phyloP scores from a whole-genome alignment of 2,113 vertebrate species.

The Eurypyga helias region DNA sequence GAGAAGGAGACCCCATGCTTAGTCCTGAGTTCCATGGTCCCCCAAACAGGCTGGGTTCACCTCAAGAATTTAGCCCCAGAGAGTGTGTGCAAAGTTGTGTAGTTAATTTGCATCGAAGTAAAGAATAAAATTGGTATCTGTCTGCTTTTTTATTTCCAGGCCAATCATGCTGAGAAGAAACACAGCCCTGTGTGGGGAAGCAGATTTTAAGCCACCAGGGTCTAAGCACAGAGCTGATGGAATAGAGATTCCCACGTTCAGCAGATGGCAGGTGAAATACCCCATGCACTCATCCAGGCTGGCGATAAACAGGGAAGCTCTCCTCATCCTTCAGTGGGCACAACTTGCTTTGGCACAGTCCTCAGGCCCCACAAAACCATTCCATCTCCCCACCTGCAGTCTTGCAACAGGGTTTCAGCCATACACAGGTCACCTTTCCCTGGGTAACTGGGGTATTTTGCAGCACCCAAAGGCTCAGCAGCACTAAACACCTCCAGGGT shows the following conservation, averaged over 20 bases:
- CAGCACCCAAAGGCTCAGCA: background rate
- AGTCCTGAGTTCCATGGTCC: background rate
- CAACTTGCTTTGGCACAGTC: background rate
- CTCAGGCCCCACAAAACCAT: background rate
- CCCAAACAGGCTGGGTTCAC: background rate
- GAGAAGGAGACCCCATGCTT: background rate
- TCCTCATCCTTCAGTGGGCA: background rate
- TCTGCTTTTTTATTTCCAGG: background rate
- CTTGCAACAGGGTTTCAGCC: background rate
- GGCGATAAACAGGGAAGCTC: background rate
- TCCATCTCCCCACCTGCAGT: background rate
- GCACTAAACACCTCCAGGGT: background rate
- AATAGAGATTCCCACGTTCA: background rate
- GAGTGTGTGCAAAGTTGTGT: accelerated
- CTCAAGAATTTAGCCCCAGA: background rate
- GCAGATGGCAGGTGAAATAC: background rate
- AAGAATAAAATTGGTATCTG: background rate
- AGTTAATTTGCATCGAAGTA: background rate
- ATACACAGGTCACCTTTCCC: accelerated
- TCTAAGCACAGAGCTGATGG: background rate
- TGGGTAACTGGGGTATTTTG: background rate
- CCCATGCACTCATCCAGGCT: background rate
- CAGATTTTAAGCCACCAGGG: background rate
- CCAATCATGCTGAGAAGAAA: background rate
- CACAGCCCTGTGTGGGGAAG: background rate